phyloP scores from a whole-genome alignment of 2,113 vertebrate species.

The Suncus etruscus region DNA sequence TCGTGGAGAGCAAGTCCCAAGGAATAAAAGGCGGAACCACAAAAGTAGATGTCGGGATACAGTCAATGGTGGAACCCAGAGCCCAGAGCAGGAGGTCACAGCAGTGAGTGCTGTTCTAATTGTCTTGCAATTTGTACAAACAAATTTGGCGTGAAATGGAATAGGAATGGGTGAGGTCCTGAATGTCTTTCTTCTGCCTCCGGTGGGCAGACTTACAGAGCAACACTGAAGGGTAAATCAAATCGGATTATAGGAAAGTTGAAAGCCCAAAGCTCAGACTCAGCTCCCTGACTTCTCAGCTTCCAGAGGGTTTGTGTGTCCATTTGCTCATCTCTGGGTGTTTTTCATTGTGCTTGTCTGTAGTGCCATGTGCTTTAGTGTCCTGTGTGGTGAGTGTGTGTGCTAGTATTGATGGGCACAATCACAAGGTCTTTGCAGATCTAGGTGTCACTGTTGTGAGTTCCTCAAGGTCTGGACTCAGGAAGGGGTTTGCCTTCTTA shows the following conservation, averaged over 20 bases:
- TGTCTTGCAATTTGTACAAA: slow-evolving; percentile 68
- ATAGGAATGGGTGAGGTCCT: not conserved
- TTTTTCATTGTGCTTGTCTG: not conserved
- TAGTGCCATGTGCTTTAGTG: too few species aligned
- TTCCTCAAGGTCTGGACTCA: not conserved
- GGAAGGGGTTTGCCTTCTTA: not conserved
- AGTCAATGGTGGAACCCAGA: not conserved
- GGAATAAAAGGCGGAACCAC: not conserved
- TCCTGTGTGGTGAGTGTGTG: accelerated
- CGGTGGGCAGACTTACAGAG: too few species aligned
- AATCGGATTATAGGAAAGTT: not conserved
- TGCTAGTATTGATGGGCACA: accelerated
- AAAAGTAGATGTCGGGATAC: not conserved
- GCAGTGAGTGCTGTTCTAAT: slow-evolving; percentile 63
- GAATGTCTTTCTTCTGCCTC: not conserved
- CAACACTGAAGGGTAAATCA: not conserved
- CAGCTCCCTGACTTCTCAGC: not conserved
- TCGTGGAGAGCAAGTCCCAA: not conserved
- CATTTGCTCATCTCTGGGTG: not conserved
- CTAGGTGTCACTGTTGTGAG: not conserved
- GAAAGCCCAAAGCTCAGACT: not conserved
- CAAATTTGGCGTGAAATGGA: slow-evolving; percentile 57
- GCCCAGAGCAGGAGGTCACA: not conserved
- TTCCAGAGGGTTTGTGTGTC: not conserved
- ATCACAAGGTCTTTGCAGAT: not conserved